Evolutionary conservation across 1,140 invertebrate genomes (phyloP), one percentile per base, ranked within the genome.

Genomic region (Contarinia nasturtii): DNA sequence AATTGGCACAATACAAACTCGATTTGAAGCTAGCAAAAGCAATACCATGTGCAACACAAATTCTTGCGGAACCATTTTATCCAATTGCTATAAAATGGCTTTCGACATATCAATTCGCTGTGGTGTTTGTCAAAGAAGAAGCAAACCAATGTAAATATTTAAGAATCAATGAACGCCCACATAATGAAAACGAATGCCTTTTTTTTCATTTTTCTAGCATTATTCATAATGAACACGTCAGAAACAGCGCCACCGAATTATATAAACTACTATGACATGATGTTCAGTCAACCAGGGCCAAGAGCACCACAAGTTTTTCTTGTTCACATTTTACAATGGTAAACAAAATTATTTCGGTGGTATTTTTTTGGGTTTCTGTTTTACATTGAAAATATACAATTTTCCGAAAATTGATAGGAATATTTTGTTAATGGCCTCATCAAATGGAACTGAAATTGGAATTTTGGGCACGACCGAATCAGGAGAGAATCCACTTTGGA

Each of bases 1-100:
- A 71, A 27, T 63, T 92, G 15, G 75, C 71, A 33, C 87, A 92
- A 55, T 85, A 79, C 55, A 88, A 89, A 63, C 85, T 83, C 15
- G 81, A 84, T 55, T 60, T 91, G 20, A 77, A 80, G 54, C 71
- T 73, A 21, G 82, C 81, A 42, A 84, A 82, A 59, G 70, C 69
- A 1, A 72, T 86, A 45, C 66, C 67, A 46, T 67, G 74, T 27
- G 73, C 80, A n/a, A 60, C 69, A n/a, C 53, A 73, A 43, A 65
- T 70, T 51, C 60, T 67, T 46, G 59, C 64, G 7, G 64, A 58
- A 2, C 63, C 68, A 2, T 61, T 71, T 22, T 67, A 74, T 52
- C 67, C 62, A 0, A 55, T 74, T 8, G 68, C 70, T 19, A 55
- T 76, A 37, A 64, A 72, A 45, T 86, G 81, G 81, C 64, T 83